phyloP scores from a whole-genome alignment of 2,797 vertebrate species.

The Synanceia verrucosa region DNA sequence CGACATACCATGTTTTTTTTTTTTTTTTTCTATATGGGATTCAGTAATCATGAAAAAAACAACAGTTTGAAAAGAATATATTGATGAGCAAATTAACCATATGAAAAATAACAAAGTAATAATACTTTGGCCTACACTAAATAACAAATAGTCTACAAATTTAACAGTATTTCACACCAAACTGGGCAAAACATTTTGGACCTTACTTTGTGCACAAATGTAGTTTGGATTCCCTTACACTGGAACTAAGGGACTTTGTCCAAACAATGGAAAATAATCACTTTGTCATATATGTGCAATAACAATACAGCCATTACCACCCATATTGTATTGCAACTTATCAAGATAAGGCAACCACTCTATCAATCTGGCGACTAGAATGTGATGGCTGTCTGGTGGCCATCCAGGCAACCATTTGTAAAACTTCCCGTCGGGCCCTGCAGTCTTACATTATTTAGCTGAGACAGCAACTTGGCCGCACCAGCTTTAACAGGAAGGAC shows the following conservation, averaged over 20 bases:
- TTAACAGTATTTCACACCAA: background rate
- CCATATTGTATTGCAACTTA: constrained; percentile 20
- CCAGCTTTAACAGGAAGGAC: constrained; percentile 35
- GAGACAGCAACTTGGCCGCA: constrained; percentile 53
- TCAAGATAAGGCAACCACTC: constrained; percentile 30
- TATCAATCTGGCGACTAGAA: constrained; percentile 37
- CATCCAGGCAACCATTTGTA: constrained; percentile 40
- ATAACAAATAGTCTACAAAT: background rate
- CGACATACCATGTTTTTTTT: too few relatives aligned
- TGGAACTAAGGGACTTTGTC: background rate
- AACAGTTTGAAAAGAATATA: background rate
- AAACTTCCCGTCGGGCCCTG: constrained; percentile 37
- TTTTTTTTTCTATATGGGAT: too few relatives aligned
- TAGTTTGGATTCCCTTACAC: background rate
- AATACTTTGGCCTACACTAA: too few relatives aligned
- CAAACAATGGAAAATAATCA: background rate
- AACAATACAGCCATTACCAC: constrained; percentile 4
- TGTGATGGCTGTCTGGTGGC: constrained; percentile 28
- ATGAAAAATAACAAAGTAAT: too few relatives aligned
- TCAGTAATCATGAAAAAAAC: background rate
- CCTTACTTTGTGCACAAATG: too few relatives aligned
- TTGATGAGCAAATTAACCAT: too few relatives aligned
- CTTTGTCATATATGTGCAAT: constrained; percentile 16
- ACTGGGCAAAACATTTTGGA: background rate
- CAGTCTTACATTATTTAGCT: constrained; percentile 57